Evolutionary conservation across 2,113 vertebrate genomes (phyloP).

Genomic region (Dicerorhinus sumatrensis): DNA sequence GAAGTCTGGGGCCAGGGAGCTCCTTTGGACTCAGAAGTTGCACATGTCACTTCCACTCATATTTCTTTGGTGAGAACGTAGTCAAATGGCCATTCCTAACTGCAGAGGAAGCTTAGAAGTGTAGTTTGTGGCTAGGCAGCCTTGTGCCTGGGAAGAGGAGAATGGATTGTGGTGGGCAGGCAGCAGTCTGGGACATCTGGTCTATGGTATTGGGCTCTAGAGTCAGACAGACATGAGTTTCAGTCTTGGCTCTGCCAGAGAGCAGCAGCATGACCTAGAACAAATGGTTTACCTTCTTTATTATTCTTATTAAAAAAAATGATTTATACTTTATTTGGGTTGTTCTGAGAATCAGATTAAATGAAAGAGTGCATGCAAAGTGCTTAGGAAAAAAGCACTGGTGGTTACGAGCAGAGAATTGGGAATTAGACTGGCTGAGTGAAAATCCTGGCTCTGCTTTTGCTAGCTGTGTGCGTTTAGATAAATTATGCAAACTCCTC

Average conservation of each 20-base stretch:
- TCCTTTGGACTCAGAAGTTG: not conserved
- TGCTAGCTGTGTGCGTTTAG: not conserved
- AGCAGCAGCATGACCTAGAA: not conserved
- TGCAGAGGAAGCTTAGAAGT: not conserved
- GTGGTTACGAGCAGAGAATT: not conserved
- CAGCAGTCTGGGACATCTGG: not conserved
- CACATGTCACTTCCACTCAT: not conserved
- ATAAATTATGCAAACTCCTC: not conserved
- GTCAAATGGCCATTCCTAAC: not conserved
- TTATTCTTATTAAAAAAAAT: conserved; percentile 18
- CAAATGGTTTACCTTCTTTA: not conserved
- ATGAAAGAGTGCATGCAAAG: not conserved
- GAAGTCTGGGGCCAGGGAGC: not conserved
- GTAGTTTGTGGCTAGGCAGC: not conserved
- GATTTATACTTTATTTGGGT: not conserved
- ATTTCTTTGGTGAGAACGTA: not conserved
- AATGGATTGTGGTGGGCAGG: not conserved
- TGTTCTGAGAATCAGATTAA: not conserved
- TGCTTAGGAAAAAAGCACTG: not conserved
- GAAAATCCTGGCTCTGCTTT: not conserved
- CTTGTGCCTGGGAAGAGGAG: not conserved
- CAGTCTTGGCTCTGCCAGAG: not conserved
- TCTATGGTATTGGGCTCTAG: not conserved
- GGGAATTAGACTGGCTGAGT: not conserved
- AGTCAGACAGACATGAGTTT: not conserved